Base-by-base conservation (phyloP, 2,113 vertebrate species). In the Tachycineta bicolor region DNA sequence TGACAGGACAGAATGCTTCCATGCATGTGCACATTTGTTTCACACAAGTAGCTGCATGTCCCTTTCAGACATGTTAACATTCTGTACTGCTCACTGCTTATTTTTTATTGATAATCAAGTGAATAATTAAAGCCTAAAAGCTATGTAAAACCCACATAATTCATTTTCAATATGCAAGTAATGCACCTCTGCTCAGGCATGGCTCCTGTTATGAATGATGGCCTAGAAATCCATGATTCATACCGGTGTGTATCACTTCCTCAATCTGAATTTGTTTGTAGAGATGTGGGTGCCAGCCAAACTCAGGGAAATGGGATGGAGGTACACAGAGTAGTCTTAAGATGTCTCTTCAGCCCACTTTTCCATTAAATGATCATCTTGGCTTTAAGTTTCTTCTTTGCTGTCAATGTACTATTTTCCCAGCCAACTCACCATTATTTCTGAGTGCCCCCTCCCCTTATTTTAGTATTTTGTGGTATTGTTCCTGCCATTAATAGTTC, bases 71-170 rank as follows among this genome's bases (percentile, higher is more conserved):
- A 90, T 43, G 91, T 91, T 97, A 96, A 90, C 60, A 80, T 97
- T 93, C 96, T 70, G 53, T 88, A 71, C 64, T 79, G 49, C 56
- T 94, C 87, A 56, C 68, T 89, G 89, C 91, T 98, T 98, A 98
- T 98, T 98, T 98, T 97, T 97, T 97, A 98, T 97, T 98, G 97
- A 98, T 98, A 98, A 95, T 97, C 96, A 97, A 95, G 95, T 98
- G 95, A 98, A 98, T 98, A 98, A 98, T 98, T 98, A 97, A 98
- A 97, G 96, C 83, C 93, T 83, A 96, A 82, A 90, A 94, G 96
- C 95, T 96, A 95, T 58, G 68, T 95, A 97, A 98, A 97, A 91
- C 62, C 10, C 90, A 95, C 89, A 97, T 98, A 97, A 97, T 98
- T 98, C 92, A 96, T 97, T 86, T 96, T 97, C 94, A 87, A 70